Base-by-base conservation (phyloP, 1,140 invertebrate species). In the Drosophila tsacasi region DNA sequence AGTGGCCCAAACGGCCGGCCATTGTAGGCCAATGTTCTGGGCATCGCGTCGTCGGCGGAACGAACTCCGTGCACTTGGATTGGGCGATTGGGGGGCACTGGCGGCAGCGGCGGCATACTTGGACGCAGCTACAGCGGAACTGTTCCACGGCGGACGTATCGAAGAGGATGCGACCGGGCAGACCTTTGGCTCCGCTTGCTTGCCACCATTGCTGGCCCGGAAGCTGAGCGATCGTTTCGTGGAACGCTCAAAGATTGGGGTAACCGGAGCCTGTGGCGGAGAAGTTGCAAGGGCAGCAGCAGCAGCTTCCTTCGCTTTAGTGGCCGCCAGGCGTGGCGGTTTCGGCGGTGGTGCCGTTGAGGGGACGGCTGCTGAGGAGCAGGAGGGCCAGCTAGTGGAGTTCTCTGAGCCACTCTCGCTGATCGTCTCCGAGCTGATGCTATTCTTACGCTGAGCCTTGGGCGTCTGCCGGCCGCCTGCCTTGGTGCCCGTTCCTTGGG, bases 361-460 rank as follows among this genome's bases (percentile, higher is more conserved):
- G 17, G 74, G 55, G 21, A 60, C 37, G 1, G 68, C 49, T 17
- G 66, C 32, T 13, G 64, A 58, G 7, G 54, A 60, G 12, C 61
- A 73, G 12, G 77, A 74, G n/a, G 86, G 86, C 81, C 85, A 89
- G 42, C 85, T 85, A 27, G 27, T 90, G 30, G 94, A 94, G 65
- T 94, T 93, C 37, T 94, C 89, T 39, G 94, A 94, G 63, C 94
- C 94, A 77, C 94, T 94, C 84, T 94, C 94, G 68, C 94, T 94
- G 50, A 94, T 94, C 1, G 94, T 94, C 91, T 94, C 94, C 9
- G 94, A 94, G 66, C 94, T 94, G n/a, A 94, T 94, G 75, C 94
- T 94, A 57, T 94, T 94, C 69, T 94, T 93, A 54, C 93, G 93
- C 62, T 85, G 80, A 5, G 72, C 62, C 57, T 79, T 91, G n/a